These are phyloP conservation scores for Pempheris klunzingeri DNA, from an alignment of 2,797 vertebrate species.

Conservation along the genomic window DNA sequence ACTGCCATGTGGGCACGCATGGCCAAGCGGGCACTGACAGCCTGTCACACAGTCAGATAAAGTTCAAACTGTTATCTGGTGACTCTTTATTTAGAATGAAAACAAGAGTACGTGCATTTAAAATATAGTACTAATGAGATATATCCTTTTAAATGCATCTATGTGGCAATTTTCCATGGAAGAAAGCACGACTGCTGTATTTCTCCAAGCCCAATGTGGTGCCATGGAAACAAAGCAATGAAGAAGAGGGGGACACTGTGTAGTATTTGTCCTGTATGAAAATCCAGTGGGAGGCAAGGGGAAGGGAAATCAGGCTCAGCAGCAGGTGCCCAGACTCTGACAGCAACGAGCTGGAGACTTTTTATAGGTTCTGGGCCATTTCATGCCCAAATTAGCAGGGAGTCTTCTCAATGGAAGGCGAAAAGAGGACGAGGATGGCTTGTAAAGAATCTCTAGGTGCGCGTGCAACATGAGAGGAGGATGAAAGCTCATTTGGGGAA, in stretches of 20 bases:
- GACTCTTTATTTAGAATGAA: neutral
- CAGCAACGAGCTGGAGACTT: conserved; percentile 49
- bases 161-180: neutral
- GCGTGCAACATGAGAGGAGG: neutral
- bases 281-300: conserved; percentile 54
- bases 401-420: conserved; percentile 17
- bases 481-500: conserved; percentile 1
- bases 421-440: conserved; percentile 30
- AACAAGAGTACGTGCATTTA: neutral
- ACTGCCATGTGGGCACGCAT: conserved; percentile 81
- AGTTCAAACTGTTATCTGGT: conserved; percentile 12
- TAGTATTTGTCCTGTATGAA: conserved; percentile 22
- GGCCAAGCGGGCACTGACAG: conserved; percentile 84
- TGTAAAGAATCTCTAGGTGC: conserved; percentile 35
- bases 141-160: conserved; percentile 6
- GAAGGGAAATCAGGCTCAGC: conserved; percentile 47
- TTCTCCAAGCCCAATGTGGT: conserved; percentile 21
- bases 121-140: neutral
- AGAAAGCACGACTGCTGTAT: conserved; percentile 18
- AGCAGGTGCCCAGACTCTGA: conserved; percentile 57
- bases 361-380: conserved; percentile 69
- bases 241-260: conserved; percentile 22
- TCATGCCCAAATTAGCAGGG: conserved; percentile 67
- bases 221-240: conserved; percentile 49
- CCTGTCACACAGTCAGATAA: conserved; percentile 69